phyloP scores from a whole-genome alignment of 2,113 vertebrate genomes.

The Hiodon tergisus region DNA sequence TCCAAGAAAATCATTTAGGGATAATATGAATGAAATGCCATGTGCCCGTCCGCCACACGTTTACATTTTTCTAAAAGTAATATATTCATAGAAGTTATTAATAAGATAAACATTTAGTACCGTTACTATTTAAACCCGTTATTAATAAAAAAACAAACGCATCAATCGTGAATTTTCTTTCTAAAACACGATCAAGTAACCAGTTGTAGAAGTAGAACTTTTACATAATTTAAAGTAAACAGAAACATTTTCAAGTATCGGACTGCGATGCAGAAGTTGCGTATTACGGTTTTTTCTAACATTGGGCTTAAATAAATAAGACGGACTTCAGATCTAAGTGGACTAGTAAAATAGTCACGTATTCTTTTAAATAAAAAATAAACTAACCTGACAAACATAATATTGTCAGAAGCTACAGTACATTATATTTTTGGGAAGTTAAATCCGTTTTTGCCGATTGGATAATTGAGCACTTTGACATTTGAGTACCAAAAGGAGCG shows the following conservation, averaged over 20 bases:
- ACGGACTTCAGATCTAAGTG: neutral
- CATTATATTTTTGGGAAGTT: constrained; percentile 1
- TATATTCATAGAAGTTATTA: neutral
- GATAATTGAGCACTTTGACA: constrained; percentile 57
- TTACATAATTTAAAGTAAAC: too few relatives aligned
- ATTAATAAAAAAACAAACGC: neutral
- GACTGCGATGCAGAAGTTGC: neutral
- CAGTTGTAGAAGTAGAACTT: too few relatives aligned
- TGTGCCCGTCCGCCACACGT: neutral
- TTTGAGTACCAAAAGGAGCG: constrained; percentile 57
- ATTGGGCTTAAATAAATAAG: constrained; percentile 27
- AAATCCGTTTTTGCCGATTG: constrained; percentile 40
- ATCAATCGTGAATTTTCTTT: neutral
- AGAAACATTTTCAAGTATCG: too few relatives aligned
- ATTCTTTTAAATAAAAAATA: constrained; percentile 17
- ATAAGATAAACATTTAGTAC: neutral
- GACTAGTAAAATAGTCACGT: neutral
- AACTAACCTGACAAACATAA: constrained; percentile 16
- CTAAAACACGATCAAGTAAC: neutral
- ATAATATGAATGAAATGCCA: neutral
- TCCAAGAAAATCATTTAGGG: constrained; percentile 7
- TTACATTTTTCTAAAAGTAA: neutral
- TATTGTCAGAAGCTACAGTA: too few relatives aligned
- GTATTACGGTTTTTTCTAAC: neutral
- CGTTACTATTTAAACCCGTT: neutral